Percentiles rank a stretch among this genome's conserved stretches.
Evolutionary conservation across 2,113 vertebrate genomes (phyloP).

Genomic region (Hemicordylus capensis): DNA sequence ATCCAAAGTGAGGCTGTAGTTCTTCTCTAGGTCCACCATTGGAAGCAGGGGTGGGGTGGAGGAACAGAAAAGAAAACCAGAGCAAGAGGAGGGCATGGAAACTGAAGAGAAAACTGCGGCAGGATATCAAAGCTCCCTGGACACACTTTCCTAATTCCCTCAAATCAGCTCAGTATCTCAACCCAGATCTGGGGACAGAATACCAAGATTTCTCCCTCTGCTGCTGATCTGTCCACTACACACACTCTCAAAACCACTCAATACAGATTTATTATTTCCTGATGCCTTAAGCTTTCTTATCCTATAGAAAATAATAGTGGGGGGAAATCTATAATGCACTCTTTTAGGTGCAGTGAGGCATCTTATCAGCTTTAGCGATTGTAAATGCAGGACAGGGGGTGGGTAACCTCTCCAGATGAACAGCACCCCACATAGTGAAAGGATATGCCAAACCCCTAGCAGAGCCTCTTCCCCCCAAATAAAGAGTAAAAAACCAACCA

Average conservation of each 20-base stretch:
- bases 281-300: background rate
- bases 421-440: background rate
- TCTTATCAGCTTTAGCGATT: background rate
- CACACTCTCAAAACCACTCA: background rate
- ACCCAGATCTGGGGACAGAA: background rate
- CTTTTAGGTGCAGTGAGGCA: background rate
- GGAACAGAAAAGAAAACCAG: background rate
- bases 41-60: too few species aligned
- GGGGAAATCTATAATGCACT: background rate
- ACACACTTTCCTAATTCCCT: background rate
- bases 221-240: too few species aligned
- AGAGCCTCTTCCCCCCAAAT: too few species aligned
- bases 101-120: background rate
- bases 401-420: background rate
- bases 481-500: too few species aligned
- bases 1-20: background rate
- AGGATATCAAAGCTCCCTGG: background rate
- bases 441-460: background rate
- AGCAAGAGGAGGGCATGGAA: background rate
- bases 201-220: background rate
- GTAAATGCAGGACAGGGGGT: background rate
- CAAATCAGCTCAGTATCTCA: background rate
- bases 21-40: background rate
- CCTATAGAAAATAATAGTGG: background rate
- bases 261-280: background rate